A percentile compares a stretch with the other conserved stretches of the same genome.
Evolutionary conservation across 2,888 invertebrate genomes (phyloP).

Genomic region (Crossocerus cetratus): DNA sequence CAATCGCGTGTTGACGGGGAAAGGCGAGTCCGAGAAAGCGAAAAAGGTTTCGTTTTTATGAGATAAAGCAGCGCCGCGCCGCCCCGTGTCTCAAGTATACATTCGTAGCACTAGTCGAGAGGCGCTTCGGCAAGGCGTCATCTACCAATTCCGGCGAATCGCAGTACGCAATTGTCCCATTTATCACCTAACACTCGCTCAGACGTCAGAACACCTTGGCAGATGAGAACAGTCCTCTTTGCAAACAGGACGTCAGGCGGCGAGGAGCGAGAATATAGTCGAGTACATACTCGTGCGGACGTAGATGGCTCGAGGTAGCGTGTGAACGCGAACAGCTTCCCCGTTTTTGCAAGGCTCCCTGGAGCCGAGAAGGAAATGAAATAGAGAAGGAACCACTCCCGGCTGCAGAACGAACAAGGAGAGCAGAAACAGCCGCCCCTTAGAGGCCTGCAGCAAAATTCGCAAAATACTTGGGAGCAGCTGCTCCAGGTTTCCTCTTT

Average conservation of each 20-base stretch:
- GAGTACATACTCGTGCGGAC: conserved; percentile 16
- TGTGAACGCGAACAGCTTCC: conserved; percentile 23
- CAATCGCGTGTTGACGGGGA: not conserved
- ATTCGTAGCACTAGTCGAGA: too few relatives aligned
- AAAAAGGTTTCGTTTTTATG: conserved; percentile 7
- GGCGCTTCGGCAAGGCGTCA: too few relatives aligned
- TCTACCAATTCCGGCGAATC: too few relatives aligned
- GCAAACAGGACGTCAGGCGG: not conserved
- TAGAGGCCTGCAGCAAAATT: conserved; percentile 49
- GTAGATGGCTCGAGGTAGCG: conserved; percentile 10
- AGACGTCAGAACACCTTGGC: too few relatives aligned
- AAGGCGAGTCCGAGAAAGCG: not conserved
- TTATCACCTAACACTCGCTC: too few relatives aligned
- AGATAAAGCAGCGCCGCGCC: conserved; percentile 11
- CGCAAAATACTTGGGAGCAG: conserved; percentile 50
- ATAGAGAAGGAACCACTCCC: conserved; percentile 9
- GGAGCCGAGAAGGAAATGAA: conserved; percentile 7
- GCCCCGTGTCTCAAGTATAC: conserved; percentile 3
- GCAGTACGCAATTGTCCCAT: too few relatives aligned
- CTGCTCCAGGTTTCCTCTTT: conserved; percentile 42
- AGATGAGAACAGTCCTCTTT: too few relatives aligned
- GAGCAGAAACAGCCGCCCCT: conserved; percentile 11
- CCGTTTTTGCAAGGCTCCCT: conserved; percentile 23
- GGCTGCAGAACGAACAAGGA: not conserved
- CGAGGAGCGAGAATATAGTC: not conserved